Conservation (phyloP, 2,113 vertebrate species). For the Peucedramus taeniatus region DNA sequence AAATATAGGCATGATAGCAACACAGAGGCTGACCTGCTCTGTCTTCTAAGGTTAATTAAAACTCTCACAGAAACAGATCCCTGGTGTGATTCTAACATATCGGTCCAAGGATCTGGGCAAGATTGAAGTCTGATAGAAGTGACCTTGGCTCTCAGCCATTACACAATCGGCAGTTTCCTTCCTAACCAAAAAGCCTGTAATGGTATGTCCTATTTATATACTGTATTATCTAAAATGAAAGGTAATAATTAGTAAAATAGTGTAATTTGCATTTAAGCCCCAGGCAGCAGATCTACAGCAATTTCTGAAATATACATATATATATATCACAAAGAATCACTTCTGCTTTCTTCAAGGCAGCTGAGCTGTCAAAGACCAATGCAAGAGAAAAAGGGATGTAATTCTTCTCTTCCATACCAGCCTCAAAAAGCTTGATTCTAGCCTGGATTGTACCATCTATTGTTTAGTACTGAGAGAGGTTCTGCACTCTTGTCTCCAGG, state of each 20-base stretch:
- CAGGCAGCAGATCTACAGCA: slow-evolving; percentile 15
- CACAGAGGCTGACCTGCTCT: neutral
- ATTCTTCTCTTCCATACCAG: neutral
- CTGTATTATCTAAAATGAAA: neutral
- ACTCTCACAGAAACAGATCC: slow-evolving; percentile 20
- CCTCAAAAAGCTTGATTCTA: neutral
- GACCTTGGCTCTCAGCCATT: slow-evolving; percentile 20
- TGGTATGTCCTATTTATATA: neutral
- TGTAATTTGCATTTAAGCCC: slow-evolving; percentile 15
- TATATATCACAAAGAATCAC: neutral
- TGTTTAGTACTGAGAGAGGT: neutral
- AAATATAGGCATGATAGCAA: neutral
- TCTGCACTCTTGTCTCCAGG: neutral
- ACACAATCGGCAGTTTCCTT: neutral
- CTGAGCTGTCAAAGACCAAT: neutral
- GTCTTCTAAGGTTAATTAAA: slow-evolving; percentile 52
- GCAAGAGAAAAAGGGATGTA: neutral
- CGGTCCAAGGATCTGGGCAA: neutral
- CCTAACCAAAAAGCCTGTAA: neutral
- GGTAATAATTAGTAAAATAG: slow-evolving; percentile 23
- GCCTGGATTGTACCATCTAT: neutral
- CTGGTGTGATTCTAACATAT: neutral
- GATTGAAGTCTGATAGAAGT: neutral
- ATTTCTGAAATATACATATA: neutral
- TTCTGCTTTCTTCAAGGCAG: neutral